Evolutionary conservation across 2,888 invertebrate species (phyloP), one percentile per base, ranked within the genome.

Genomic region (Phaedon cochleariae): DNA sequence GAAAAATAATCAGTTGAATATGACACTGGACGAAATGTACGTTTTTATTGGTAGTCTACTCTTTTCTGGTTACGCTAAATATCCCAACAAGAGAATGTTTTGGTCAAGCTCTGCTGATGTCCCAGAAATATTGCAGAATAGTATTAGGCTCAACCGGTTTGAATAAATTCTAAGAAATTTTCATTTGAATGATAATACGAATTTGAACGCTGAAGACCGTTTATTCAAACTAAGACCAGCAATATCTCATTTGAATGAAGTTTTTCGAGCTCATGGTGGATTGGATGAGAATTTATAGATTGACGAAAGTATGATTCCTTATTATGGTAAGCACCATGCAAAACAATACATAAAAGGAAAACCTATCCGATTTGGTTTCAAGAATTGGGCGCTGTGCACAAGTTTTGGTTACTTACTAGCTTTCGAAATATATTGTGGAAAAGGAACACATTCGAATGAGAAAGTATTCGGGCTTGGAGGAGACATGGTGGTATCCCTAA

Each of bases 291-390:
- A 18, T 18, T 17, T 41, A 41, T 41, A 3, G 41, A 41, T 41
- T 41, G 41, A 41, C 17, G 41, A 41, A 41, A 41, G 41, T 10
- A 41, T 41, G 12, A 41, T 41, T 41, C 41, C 41, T 41, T 41
- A 41, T 17, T 41, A 41, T 41, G 41, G 41, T 6, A 41, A 41
- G 41, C 41, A 41, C 10, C 12, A 17, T 41, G 3, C 41, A 41
- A 41, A 41, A 41, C 41, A 17, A 15, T 41, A 41, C 17, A 41
- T 41, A 72, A 52, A 52, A 52, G 21, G 18, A 22, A 52, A 52
- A 52, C 52, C 18, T n/a, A 52, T 29, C 7, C 41, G 41, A 41
- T 41, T 41, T 17, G 41, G 41, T 10, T 41, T 41, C 41, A 41
- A 41, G 41, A 41, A 41, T 41, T 41, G 41, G 41, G 26, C 26